A percentile compares a stretch with the other conserved stretches of the same genome.
These are phyloP conservation scores for Ellobius talpinus DNA, from an alignment of 2,113 vertebrate genomes.

Conservation along the genomic window DNA sequence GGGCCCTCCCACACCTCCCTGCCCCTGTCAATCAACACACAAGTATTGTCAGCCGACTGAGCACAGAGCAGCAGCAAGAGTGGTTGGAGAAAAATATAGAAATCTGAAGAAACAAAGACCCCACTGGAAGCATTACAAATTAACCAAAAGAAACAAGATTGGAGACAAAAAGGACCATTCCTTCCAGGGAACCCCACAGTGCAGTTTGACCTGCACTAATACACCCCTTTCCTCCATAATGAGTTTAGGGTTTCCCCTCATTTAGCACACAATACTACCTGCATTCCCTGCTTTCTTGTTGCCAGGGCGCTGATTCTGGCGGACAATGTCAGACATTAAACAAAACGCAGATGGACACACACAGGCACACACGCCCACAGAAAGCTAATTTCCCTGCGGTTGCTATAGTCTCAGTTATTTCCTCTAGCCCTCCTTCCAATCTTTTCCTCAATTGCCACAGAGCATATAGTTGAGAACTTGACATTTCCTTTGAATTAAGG, in stretches of 20 bases:
- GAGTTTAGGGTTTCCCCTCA: background rate
- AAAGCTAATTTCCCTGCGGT: background rate
- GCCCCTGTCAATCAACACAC: slow-evolving; percentile 73
- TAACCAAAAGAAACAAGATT: background rate
- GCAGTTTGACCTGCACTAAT: background rate
- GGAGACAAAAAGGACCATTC: background rate
- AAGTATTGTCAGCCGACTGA: background rate
- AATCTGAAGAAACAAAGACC: slow-evolving; percentile 25
- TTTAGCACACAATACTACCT: background rate
- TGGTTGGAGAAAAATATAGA: slow-evolving; percentile 14
- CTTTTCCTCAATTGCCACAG: slow-evolving; percentile 62
- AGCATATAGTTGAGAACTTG: slow-evolving; percentile 56
- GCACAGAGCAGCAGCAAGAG: background rate
- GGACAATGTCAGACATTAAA: background rate
- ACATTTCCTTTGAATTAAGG: slow-evolving; percentile 77
- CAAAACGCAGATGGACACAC: background rate
- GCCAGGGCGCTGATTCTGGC: slow-evolving; percentile 45
- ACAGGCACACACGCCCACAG: background rate
- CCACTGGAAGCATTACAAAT: slow-evolving; percentile 27
- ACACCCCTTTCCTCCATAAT: background rate
- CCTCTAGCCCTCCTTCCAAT: slow-evolving; percentile 7
- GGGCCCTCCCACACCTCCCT: slow-evolving; percentile 65
- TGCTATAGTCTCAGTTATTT: background rate
- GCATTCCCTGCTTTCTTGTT: background rate
- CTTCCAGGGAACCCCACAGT: background rate